Base-by-base conservation (phyloP, 2,888 invertebrate species). In the Noctua janthina region DNA sequence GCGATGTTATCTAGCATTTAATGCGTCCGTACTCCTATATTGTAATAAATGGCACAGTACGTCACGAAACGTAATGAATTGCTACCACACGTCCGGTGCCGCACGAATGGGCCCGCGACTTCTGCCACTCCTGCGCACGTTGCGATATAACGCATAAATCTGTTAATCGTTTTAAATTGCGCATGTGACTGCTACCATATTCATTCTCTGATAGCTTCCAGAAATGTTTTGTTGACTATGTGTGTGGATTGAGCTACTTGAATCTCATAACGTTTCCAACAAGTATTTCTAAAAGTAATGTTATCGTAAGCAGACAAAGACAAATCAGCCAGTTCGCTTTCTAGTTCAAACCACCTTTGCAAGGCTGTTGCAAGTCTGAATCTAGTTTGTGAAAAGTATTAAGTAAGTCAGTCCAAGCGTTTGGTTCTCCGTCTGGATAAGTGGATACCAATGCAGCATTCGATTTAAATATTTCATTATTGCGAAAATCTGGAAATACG, bases 51-150 rank as follows among this genome's bases (percentile, higher is more conserved):
- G 67, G 67, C 77, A 68, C 72, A 1, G 62, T 74, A 83, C 85
- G 80, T 78, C 75, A 76, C 54, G 20, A 49, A 67, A 59, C 77
- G 73, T 81, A 69, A 86, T 86, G 83, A 70, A 81, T 83, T 64
- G 68, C 78, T 59, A 35, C 78, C 76, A 54, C 59, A 68, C 83
- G 81, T 86, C 86, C 86, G 83, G 76, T 81, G 56, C 64, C 74
- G 54, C 69, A 74, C 79, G 54, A 80, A 85, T 79, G 77, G 77
- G 67, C 75, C 43, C 69, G 54, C 79, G 51, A 74, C n/a, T 68
- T n/a, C 68, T 54, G 46, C 75, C 69, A 81, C 81, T 86, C 83
- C 86, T 74, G 81, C 86, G 85, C 86, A 81, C 62, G 39, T 78
- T 79, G 73, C 73, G 51, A 11, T 81, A 11, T 76, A 78, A 15